These are phyloP conservation scores for Anastrepha obliqua DNA, from an alignment of 1,140 invertebrate species.

Conservation along the genomic window DNA sequence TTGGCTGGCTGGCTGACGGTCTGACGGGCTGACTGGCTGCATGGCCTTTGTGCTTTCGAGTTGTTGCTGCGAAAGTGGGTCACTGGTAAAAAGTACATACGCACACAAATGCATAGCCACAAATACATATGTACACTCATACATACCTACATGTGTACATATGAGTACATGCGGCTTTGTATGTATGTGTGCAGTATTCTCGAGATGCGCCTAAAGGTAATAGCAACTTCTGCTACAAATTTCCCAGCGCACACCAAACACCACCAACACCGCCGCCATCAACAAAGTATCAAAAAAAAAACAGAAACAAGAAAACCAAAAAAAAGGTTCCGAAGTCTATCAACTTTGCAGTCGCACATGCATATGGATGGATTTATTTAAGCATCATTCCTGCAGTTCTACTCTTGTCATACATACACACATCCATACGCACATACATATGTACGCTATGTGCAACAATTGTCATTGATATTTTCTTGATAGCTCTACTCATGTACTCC, in stretches of 20 bases:
- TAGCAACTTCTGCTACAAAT: not conserved
- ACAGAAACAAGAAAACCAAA: not conserved
- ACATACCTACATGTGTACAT: not conserved
- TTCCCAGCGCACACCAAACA: not conserved
- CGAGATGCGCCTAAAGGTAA: conserved; percentile 9
- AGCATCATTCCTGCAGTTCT: not conserved
- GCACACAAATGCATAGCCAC: not conserved
- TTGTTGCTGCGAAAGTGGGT: conserved; percentile 18
- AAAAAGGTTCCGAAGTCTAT: not conserved
- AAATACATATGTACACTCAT: too few species aligned
- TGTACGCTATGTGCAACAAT: not conserved
- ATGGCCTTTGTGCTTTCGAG: conserved; percentile 25
- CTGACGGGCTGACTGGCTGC: not conserved
- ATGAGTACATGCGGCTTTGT: not conserved
- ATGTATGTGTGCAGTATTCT: too few species aligned
- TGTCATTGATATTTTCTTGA: conserved; percentile 10
- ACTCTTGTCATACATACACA: not conserved
- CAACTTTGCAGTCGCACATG: not conserved
- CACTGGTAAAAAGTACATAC: not conserved
- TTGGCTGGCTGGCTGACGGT: not conserved
- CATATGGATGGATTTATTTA: not conserved
- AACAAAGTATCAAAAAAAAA: not conserved
- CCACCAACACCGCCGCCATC: not conserved
- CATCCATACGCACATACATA: not conserved
- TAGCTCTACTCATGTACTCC: not conserved